Evolutionary conservation across 2,888 invertebrate species (phyloP).

Genomic region (Acrobasis consociella): DNA sequence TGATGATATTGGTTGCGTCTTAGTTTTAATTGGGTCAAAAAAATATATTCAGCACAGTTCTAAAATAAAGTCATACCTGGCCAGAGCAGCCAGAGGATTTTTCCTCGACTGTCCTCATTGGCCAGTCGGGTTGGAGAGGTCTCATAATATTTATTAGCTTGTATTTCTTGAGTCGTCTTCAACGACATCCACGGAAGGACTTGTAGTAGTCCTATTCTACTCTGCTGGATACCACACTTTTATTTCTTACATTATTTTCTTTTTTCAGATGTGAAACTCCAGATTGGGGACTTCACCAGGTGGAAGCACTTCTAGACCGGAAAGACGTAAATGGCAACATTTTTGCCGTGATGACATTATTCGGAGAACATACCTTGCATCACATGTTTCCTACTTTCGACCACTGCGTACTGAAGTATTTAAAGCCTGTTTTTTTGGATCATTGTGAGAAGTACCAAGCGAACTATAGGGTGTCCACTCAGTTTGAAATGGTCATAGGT

Average conservation of each 20-base stretch:
- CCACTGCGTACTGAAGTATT: conserved; percentile 85
- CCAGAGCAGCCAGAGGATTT: no score
- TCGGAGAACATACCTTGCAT: conserved; percentile 89
- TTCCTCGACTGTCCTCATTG: no score
- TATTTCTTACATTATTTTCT: neutral
- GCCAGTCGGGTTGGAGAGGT: no score
- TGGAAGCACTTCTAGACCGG: conserved; percentile 88
- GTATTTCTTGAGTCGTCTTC: no score
- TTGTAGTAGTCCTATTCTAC: no score
- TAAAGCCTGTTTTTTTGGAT: conserved; percentile 78
- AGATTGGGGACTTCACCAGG: conserved; percentile 90
- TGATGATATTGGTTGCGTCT: no score
- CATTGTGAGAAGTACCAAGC: conserved; percentile 78
- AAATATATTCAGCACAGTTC: no score
- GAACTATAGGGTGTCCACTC: conserved; percentile 63
- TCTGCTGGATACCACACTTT: no score
- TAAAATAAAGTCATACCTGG: no score
- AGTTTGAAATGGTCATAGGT: conserved; percentile 84
- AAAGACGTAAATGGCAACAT: conserved; percentile 85
- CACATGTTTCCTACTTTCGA: conserved; percentile 91
- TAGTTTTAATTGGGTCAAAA: no score
- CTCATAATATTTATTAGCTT: no score
- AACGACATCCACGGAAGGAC: no score
- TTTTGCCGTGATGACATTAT: conserved; percentile 86
- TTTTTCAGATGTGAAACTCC: conserved; percentile 53